Conservation (phyloP, 2,113 vertebrate species). For the Carassius carassius region DNA sequence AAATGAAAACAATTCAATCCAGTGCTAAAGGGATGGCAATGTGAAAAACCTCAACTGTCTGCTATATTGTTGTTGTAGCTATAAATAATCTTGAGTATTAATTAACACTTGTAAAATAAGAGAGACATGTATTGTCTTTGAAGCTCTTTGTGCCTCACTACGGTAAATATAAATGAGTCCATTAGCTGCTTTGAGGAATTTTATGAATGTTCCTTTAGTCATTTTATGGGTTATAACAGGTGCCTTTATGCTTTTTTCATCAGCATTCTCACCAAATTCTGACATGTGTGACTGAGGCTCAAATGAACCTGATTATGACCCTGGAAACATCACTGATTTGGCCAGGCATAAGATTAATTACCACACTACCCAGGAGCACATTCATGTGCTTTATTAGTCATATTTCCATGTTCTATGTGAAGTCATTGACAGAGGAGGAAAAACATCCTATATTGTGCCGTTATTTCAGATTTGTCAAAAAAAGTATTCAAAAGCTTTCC, state of each 20-base stretch:
- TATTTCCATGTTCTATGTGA: background rate
- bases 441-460: background rate
- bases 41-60: background rate
- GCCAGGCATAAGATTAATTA: constrained; percentile 13
- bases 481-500: constrained; percentile 34
- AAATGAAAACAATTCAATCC: constrained; percentile 19
- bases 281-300: constrained; percentile 25
- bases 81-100: constrained; percentile 1
- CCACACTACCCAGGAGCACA: background rate
- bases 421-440: background rate
- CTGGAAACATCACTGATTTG: constrained; percentile 34
- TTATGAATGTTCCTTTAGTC: constrained; percentile 7
- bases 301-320: constrained; percentile 17
- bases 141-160: constrained; percentile 1
- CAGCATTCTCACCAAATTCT: constrained; percentile 3
- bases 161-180: background rate
- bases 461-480: constrained; percentile 7
- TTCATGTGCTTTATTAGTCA: background rate
- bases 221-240: constrained; percentile 21
- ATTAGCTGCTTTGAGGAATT: background rate
- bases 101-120: background rate
- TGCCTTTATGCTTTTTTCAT: constrained; percentile 10
- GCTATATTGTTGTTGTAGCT: background rate
- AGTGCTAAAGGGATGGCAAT: background rate
- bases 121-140: background rate